Conservation (phyloP, 2,888 invertebrate genomes). For the Sicus ferrugineus region DNA sequence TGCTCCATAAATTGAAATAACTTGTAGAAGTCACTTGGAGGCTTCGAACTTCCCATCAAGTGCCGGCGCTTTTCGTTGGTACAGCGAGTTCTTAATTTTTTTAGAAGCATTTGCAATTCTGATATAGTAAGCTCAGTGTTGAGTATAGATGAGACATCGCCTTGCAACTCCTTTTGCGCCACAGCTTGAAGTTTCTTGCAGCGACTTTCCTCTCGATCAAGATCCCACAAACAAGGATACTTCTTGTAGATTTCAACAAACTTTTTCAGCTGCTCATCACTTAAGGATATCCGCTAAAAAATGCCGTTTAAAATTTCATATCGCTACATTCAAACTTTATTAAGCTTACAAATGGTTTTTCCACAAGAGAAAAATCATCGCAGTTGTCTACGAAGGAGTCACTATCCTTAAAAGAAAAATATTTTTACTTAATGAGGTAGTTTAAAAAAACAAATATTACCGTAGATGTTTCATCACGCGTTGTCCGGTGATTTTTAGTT, state of each 20-base stretch:
- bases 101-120: slow-evolving; percentile 33
- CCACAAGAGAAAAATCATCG: background rate
- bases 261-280: slow-evolving; percentile 35
- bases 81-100: slow-evolving; percentile 35
- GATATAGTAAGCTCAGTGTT: slow-evolving; percentile 28
- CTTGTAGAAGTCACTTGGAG: slow-evolving; percentile 25
- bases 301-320: too few species aligned
- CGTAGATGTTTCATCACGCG: background rate
- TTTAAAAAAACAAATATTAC: background rate
- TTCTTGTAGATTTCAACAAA: slow-evolving; percentile 37
- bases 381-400: background rate
- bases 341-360: background rate
- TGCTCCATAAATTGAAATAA: slow-evolving; percentile 36
- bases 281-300: background rate
- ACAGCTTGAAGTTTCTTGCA: slow-evolving; percentile 35
- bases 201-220: slow-evolving; percentile 37
- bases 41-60: slow-evolving; percentile 7
- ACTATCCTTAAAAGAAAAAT: background rate
- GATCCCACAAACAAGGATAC: slow-evolving; percentile 39
- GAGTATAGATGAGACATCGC: slow-evolving; percentile 27
- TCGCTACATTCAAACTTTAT: background rate
- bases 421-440: background rate
- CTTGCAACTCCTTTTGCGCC: slow-evolving; percentile 35
- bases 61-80: slow-evolving; percentile 36
- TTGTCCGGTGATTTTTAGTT: too few species aligned